Evolutionary conservation across 2,113 vertebrate species (phyloP).

Genomic region (Puma concolor): DNA sequence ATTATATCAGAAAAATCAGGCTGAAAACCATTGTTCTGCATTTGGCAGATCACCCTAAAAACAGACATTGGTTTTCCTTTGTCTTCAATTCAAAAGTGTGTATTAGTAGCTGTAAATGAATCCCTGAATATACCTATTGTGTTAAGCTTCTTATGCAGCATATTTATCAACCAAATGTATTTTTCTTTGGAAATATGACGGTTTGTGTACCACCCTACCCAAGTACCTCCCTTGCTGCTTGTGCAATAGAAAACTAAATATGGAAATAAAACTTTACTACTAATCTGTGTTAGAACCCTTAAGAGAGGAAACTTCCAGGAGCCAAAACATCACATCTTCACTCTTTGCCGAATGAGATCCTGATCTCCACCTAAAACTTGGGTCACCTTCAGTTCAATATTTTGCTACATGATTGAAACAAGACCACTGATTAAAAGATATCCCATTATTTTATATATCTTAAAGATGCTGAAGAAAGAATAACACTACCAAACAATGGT

Average conservation of each 20-base stretch:
- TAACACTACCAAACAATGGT: background rate
- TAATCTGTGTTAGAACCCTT: background rate
- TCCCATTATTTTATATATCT: background rate
- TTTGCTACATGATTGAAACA: background rate
- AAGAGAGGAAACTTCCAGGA: background rate
- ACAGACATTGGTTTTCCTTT: background rate
- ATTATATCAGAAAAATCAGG: background rate
- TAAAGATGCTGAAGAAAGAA: background rate
- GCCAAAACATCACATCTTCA: background rate
- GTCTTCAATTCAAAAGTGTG: background rate
- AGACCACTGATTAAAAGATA: background rate
- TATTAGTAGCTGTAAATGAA: background rate
- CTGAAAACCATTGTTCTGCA: background rate
- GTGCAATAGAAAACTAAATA: background rate
- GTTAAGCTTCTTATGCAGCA: background rate
- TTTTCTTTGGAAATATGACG: background rate
- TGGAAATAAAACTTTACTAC: background rate
- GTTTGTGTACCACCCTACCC: background rate
- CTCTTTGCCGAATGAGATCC: background rate
- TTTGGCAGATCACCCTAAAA: background rate
- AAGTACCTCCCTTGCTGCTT: background rate
- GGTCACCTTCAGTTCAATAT: background rate
- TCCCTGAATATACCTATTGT: background rate
- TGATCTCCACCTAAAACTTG: background rate
- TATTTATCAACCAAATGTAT: background rate